These are phyloP conservation scores for Tigriopus japonicus DNA, from an alignment of 1,140 invertebrate species.

Conservation along the genomic window DNA sequence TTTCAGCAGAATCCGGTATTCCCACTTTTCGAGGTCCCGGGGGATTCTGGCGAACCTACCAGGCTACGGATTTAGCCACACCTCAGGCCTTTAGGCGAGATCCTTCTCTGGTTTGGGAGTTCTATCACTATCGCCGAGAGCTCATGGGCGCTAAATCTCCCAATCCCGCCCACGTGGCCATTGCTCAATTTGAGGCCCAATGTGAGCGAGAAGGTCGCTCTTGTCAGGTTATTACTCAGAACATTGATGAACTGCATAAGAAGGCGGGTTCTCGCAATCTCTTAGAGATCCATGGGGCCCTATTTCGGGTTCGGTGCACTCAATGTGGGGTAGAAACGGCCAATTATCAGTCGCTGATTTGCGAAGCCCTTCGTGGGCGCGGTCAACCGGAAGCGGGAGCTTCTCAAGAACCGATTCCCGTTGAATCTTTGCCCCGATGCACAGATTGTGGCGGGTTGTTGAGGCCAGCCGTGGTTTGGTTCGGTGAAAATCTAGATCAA, in stretches of 20 bases:
- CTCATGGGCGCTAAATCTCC: constrained; percentile 40
- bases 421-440: constrained; percentile 32
- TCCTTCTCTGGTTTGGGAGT: constrained; percentile 47
- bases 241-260: constrained; percentile 72
- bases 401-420: constrained; percentile 37
- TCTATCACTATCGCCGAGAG: constrained; percentile 52
- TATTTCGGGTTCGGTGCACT: constrained; percentile 61
- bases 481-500: constrained; percentile 43
- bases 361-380: constrained; percentile 38
- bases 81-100: background rate
- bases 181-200: background rate
- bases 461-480: constrained; percentile 73
- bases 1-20: constrained; percentile 50
- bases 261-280: constrained; percentile 59
- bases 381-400: constrained; percentile 33
- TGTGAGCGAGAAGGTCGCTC: background rate
- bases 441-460: background rate
- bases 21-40: constrained; percentile 57
- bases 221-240: constrained; percentile 58
- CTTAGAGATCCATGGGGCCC: constrained; percentile 70
- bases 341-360: constrained; percentile 65
- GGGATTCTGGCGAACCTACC: constrained; percentile 53
- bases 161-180: constrained; percentile 34
- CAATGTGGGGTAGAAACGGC: constrained; percentile 46
- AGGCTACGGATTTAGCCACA: constrained; percentile 29